A percentile compares a stretch with the other conserved stretches of the same genome.
Evolutionary conservation across 1,140 invertebrate species (phyloP).

Genomic region (Pseudoatta argentina): DNA sequence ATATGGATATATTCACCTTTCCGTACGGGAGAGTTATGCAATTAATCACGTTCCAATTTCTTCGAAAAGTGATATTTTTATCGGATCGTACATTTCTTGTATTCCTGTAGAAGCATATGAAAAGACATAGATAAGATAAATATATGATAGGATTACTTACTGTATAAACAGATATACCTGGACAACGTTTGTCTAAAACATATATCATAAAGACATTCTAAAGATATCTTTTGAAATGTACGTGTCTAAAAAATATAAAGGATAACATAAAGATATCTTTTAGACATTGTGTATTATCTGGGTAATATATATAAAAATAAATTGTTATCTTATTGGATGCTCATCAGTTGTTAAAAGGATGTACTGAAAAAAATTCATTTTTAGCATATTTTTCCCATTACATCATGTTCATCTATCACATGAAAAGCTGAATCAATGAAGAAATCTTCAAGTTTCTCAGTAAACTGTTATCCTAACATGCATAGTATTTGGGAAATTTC

Average conservation of each 20-base stretch:
- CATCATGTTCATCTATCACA: too few species aligned
- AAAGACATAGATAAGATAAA: conserved; percentile 20
- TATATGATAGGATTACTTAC: neutral
- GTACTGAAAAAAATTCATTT: conserved; percentile 52
- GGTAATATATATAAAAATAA: conserved; percentile 52
- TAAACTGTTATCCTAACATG: neutral
- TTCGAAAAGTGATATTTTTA: conserved; percentile 9
- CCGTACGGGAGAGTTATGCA: neutral
- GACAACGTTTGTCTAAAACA: too few species aligned
- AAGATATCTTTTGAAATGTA: too few species aligned
- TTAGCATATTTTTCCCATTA: neutral
- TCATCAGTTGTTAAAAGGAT: conserved; percentile 48
- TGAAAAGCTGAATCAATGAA: neutral
- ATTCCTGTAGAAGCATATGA: neutral
- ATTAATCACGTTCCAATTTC: neutral
- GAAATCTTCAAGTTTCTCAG: neutral
- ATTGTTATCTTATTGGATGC: conserved; percentile 70
- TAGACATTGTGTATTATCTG: too few species aligned
- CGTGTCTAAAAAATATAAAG: too few species aligned
- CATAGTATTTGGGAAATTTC: neutral
- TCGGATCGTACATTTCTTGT: neutral
- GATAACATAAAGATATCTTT: too few species aligned
- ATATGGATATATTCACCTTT: conserved; percentile 12
- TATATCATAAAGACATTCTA: too few species aligned
- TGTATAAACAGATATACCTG: too few species aligned